Percentiles rank a stretch among this genome's conserved stretches.
phyloP scores from a whole-genome alignment of 1,140 invertebrate genomes.

The Tachypleus tridentatus region DNA sequence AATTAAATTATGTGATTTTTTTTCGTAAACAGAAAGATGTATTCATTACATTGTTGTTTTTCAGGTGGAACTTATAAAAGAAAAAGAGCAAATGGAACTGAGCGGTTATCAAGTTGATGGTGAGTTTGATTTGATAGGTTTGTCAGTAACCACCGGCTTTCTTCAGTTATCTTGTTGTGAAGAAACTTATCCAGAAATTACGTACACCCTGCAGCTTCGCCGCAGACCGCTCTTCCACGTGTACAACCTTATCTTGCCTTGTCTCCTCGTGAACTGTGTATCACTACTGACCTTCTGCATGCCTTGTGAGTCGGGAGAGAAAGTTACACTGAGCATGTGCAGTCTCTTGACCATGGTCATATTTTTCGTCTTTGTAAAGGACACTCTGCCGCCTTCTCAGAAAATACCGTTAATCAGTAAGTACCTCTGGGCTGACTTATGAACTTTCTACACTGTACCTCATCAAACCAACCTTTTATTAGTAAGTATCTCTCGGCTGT shows the following conservation, averaged over 20 bases:
- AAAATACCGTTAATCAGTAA: conserved; percentile 45
- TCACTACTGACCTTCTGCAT: conserved; percentile 45
- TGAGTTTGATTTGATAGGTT: conserved; percentile 45
- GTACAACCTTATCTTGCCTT: conserved; percentile 45
- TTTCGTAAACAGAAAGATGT: no score
- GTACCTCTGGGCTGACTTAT: conserved; percentile 1
- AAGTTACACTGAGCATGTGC: conserved; percentile 44
- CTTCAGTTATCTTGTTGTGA: conserved; percentile 40
- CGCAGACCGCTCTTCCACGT: conserved; percentile 39
- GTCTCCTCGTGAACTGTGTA: conserved; percentile 44
- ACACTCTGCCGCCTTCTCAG: conserved; percentile 45
- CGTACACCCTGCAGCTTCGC: conserved; percentile 36
- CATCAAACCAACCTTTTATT: no score
- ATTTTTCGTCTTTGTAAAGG: conserved; percentile 45
- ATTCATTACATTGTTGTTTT: not conserved
- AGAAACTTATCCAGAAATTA: conserved; percentile 45
- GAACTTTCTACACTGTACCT: no score
- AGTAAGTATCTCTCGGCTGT: no score
- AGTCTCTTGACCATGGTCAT: conserved; percentile 45
- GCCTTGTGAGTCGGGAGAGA: conserved; percentile 45
- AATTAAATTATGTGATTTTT: no score
- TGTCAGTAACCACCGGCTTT: conserved; percentile 35
- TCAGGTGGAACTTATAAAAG: conserved; percentile 6
- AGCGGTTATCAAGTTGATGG: conserved; percentile 45
- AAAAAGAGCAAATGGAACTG: conserved; percentile 37